phyloP scores from a whole-genome alignment of 2,797 vertebrate species.

The Epinephelus malabaricus region DNA sequence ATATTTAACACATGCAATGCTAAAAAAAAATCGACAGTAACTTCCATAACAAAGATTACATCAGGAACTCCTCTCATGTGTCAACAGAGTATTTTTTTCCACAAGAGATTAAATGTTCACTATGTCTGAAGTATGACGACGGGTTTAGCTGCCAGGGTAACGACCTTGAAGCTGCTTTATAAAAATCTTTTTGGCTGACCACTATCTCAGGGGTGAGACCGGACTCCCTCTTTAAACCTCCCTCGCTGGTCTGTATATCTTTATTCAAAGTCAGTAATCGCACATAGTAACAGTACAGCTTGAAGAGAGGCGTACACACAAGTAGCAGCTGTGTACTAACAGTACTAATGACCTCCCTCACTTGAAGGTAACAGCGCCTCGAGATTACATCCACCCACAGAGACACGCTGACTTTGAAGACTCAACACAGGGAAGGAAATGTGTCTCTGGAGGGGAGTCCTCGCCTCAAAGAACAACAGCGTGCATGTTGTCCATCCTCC shows the following conservation, averaged over 20 bases:
- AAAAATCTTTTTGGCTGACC: conserved; percentile 27
- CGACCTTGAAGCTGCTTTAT: conserved; percentile 27
- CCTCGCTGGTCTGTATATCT: conserved; percentile 15
- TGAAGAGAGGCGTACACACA: conserved; percentile 20
- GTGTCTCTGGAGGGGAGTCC: conserved; percentile 33
- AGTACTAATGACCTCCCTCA: neutral
- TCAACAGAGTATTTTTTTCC: neutral
- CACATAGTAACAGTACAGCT: conserved; percentile 23
- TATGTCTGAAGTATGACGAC: conserved; percentile 9
- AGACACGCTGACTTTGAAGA: conserved; percentile 33
- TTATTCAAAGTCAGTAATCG: conserved; percentile 32
- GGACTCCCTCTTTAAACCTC: conserved; percentile 1
- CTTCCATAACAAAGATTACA: neutral
- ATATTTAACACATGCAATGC: neutral
- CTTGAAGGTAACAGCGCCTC: neutral
- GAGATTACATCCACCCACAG: conserved; percentile 38
- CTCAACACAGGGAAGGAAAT: conserved; percentile 25
- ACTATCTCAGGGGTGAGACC: conserved; percentile 2
- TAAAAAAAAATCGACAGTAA: neutral
- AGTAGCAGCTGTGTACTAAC: conserved; percentile 18
- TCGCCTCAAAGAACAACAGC: conserved; percentile 23
- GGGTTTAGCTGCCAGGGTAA: conserved; percentile 29
- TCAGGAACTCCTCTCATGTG: neutral
- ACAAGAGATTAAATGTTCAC: conserved; percentile 30
- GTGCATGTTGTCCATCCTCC: conserved; percentile 46